Base-by-base conservation (phyloP, 1,140 invertebrate species). In the Temnothorax curvispinosus region DNA sequence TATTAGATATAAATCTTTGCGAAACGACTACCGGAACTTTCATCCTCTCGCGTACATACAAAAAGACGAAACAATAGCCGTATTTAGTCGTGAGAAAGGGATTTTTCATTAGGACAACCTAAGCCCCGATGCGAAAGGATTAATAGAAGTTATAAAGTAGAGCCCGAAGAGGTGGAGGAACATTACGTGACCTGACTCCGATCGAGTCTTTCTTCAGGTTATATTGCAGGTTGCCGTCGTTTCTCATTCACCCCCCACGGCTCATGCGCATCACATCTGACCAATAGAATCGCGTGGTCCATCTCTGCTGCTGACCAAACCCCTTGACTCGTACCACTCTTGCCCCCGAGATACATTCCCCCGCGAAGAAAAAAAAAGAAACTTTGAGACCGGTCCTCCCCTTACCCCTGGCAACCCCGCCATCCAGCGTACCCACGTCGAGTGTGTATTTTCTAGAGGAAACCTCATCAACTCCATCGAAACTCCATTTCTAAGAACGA, bases 61-160 rank as follows among this genome's bases (percentile, higher is more conserved):
- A 75, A 74, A 56, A 47, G 47, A 44, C 56, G 69, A 84, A 81
- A 84, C 80, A 84, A 84, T 74, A 75, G 69, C 21, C 76, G 38
- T 72, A 85, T 74, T 64, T 56, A 87, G 89, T 74, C 50, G 87
- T 58, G 77, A 87, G 85, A 86, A 75, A 87, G 76, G 74, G 90
- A 92, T 91, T 91, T 92, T 91, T 91, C 90, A 92, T 92, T 92
- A 92, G 85, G 86, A 87, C 91, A 91, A 89, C 78, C 87, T 91
- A 91, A 91, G 88, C 90, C 87, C 88, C 88, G 81, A 91, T 91
- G 85, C 90, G 90, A 92, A 92, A 92, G 91, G 91, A 92, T 92
- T 92, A 92, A 92, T 92, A 92, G 91, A 92, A 92, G 91, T 92
- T 92, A 92, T 92, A 92, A 92, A 92, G 91, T 92, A 92, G 91